Evolutionary conservation across 2,797 vertebrate genomes (phyloP), one percentile per base, ranked within the genome.

Genomic region (Sarcoramphus papa): DNA sequence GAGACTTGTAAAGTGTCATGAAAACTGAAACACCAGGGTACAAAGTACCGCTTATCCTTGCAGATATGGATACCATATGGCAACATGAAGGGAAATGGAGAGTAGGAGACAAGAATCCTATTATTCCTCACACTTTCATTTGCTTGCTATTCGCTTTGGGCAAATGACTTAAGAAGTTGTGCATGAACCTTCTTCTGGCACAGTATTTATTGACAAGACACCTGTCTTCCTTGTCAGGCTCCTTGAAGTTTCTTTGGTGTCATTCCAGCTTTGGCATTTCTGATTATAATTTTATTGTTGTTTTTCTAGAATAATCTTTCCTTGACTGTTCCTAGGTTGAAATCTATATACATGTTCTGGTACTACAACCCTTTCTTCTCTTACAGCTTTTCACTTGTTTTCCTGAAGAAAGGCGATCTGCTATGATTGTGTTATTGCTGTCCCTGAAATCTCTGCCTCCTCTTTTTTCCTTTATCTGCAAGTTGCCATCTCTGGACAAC

Each of bases 1-100:
- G 94, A 97, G 96, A 96, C 93, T 97, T 97, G 93, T 97, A 97
- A 97, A 95, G 92, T 92, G 92, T 97, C 94, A 81, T 92, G 96
- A 92, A 97, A 97, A 97, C 90, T 96, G 96, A 97, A 97, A 97
- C 95, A 96, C 97, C 91, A 48, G 94, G 92, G 89, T 97, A 97
- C 96, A 95, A 97, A 97, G 96, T 97, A 92, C 91, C 45, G 81
- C 94, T 93, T 96, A 93, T 96, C 92, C 94, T 95, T 54, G 27
- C 93, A 94, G 93, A 96, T 93, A 93, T 91, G 91, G 92, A 89
- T 93, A 93, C 96, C 94, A 97, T 93, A 96, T 97, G 97, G 94
- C 75, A 88, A 88, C 75, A 56, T 78, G 53, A 94, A 91, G 95
- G 94, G 75, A 74, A 91, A 57, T 69, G 41, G 21, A 50, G 84